phyloP scores from a whole-genome alignment of 2,888 invertebrate species.

The Hedya salicella region DNA sequence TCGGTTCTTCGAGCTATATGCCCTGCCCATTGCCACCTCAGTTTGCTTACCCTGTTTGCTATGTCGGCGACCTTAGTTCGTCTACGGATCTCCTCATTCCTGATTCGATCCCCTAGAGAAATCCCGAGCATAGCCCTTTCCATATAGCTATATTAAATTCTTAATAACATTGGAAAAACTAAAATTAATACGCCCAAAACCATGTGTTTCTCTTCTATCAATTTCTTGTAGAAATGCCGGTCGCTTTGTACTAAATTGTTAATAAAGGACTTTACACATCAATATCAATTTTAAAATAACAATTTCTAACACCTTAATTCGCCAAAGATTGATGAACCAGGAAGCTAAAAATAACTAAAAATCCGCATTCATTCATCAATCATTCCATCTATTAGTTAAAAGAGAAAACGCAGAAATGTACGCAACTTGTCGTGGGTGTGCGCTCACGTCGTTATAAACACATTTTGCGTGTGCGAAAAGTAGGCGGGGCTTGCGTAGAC shows the following conservation, averaged over 20 bases:
- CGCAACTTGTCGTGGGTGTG: constrained; percentile 67
- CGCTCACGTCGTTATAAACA: constrained; percentile 74
- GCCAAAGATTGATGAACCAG: constrained; percentile 27
- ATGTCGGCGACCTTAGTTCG: too few species aligned
- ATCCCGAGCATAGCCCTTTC: too few species aligned
- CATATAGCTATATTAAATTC: too few species aligned
- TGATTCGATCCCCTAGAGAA: too few species aligned
- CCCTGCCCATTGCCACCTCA: too few species aligned
- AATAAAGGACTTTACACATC: neutral
- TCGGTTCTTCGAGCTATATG: too few species aligned
- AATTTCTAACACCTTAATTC: constrained; percentile 6
- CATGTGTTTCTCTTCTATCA: too few species aligned
- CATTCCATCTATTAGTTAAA: constrained; percentile 68
- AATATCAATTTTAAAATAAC: neutral
- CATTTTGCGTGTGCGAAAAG: constrained; percentile 76
- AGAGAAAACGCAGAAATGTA: constrained; percentile 60
- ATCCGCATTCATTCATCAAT: constrained; percentile 59
- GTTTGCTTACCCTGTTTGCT: too few species aligned
- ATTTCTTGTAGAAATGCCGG: neutral
- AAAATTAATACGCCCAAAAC: too few species aligned
- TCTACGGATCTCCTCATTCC: too few species aligned
- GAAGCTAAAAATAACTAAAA: constrained; percentile 15
- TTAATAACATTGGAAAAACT: too few species aligned
- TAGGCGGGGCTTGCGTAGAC: constrained; percentile 65
- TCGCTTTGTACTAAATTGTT: neutral